phyloP scores from a whole-genome alignment of 37 sponge, comb jelly and placozoan species.

The Beroe forskalii region DNA sequence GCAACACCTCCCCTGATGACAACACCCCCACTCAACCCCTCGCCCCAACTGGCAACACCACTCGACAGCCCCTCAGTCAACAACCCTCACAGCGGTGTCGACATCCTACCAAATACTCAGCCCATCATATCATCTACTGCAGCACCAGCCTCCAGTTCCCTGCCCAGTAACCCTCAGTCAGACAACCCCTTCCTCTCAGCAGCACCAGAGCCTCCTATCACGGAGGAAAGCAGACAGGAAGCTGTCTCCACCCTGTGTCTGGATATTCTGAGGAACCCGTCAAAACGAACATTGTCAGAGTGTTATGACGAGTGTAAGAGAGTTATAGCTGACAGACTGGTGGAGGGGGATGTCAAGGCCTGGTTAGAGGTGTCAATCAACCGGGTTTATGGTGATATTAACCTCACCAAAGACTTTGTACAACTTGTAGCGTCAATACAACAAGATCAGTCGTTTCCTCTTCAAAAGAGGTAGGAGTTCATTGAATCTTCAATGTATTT shows the following conservation, averaged over 20 bases:
- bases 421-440: constrained; percentile 6
- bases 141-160: background rate
- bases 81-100: background rate
- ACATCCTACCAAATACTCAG: too few species aligned
- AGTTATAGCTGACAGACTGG: background rate
- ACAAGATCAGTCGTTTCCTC: background rate
- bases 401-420: background rate
- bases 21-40: background rate
- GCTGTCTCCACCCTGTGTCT: background rate
- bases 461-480: background rate
- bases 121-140: background rate
- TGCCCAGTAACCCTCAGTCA: background rate
- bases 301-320: background rate
- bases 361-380: constrained; percentile 1
- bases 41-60: background rate
- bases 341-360: background rate
- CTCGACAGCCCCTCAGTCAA: background rate
- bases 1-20: background rate
- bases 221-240: background rate
- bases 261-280: background rate
- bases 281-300: background rate
- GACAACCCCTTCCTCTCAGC: background rate
- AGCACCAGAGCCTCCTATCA: background rate
- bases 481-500: background rate
- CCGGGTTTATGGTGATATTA: background rate